Base-by-base conservation (phyloP, 1,140 invertebrate genomes). In the Littorina saxatilis region DNA sequence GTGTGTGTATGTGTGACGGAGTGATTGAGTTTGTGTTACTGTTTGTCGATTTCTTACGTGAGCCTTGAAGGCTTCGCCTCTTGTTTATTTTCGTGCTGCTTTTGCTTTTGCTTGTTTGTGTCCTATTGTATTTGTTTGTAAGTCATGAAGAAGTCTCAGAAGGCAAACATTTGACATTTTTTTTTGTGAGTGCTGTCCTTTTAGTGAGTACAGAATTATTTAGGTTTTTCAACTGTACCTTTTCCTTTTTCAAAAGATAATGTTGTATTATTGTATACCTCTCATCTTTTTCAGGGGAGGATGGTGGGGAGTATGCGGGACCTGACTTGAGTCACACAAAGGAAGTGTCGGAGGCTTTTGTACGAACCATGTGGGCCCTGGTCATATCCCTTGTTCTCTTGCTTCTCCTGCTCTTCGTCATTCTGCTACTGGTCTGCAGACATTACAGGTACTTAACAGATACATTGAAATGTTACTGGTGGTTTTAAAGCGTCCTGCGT, bases 381-480 rank as follows among this genome's bases (percentile, higher is more conserved):
- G 77, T 76, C 35, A 63, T 78, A 55, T 83, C 70, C 23, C 78
- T 79, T 39, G 20, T 79, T n/a, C 47, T 79, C 29, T 27, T 79
- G 35, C 76, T 79, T 32, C 9, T 82, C 9, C 32, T 82, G 37
- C 43, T 82, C 35, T 29, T 82, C 43, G 9, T 66, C 47, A 52
- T 82, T 17, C 55, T 84, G 2, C 75, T 81, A 7, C 39, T 84
- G 9, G 79, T 86, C 32, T 86, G 85, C 27, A 27, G 85, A 72
- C 80, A 86, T 81, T 84, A 84, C 77, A 83, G 82, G 85, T 86
- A 73, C n/a, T n/a, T n/a, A n/a, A n/a, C n/a, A n/a, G n/a, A n/a
- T n/a, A n/a, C n/a, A n/a, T n/a, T n/a, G n/a, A n/a, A n/a, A n/a
- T n/a, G n/a, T n/a, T n/a, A n/a, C n/a, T n/a, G n/a, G n/a, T n/a